phyloP scores from a whole-genome alignment of 2,888 invertebrate genomes.

The Zaprionus bogoriensis region DNA sequence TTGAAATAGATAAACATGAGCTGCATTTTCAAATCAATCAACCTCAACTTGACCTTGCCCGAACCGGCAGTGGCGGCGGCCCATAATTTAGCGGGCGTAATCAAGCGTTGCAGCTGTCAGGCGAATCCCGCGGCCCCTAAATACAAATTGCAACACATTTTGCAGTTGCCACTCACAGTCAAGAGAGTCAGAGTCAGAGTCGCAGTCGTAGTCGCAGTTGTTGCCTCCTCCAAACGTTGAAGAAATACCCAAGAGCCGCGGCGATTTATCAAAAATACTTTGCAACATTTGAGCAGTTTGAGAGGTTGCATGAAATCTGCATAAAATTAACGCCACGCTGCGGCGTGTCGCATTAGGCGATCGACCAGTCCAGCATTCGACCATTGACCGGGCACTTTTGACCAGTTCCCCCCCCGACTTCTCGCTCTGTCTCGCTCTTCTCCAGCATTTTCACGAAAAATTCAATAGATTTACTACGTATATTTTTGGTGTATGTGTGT shows the following conservation, averaged over 20 bases:
- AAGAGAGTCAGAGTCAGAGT: too few species aligned
- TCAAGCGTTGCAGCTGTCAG: slow-evolving; percentile 48
- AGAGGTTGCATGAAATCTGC: slow-evolving; percentile 67
- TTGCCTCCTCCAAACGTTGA: slow-evolving; percentile 36
- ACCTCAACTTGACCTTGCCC: slow-evolving; percentile 68
- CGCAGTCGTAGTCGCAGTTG: too few species aligned
- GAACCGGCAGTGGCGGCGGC: slow-evolving; percentile 9
- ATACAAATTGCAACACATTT: slow-evolving; percentile 51
- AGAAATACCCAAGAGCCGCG: slow-evolving; percentile 46
- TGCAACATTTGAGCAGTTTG: slow-evolving; percentile 53
- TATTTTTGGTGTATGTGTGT: slow-evolving; percentile 13
- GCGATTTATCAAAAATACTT: slow-evolving; percentile 64
- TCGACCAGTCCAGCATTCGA: too few species aligned
- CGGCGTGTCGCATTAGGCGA: slow-evolving; percentile 47
- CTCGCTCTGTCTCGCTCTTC: not conserved
- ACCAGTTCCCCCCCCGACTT: not conserved
- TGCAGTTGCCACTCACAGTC: slow-evolving; percentile 24
- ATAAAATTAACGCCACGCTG: slow-evolving; percentile 60
- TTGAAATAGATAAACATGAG: slow-evolving; percentile 19
- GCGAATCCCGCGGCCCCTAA: too few species aligned
- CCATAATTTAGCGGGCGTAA: slow-evolving; percentile 54
- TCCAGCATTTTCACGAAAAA: slow-evolving; percentile 30
- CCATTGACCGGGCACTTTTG: slow-evolving; percentile 35
- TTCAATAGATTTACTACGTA: slow-evolving; percentile 73
- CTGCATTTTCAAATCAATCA: slow-evolving; percentile 68